Percentiles rank a stretch among this genome's conserved stretches.
Evolutionary conservation across 2,797 vertebrate species (phyloP).

Genomic region (Pygocentrus nattereri): DNA sequence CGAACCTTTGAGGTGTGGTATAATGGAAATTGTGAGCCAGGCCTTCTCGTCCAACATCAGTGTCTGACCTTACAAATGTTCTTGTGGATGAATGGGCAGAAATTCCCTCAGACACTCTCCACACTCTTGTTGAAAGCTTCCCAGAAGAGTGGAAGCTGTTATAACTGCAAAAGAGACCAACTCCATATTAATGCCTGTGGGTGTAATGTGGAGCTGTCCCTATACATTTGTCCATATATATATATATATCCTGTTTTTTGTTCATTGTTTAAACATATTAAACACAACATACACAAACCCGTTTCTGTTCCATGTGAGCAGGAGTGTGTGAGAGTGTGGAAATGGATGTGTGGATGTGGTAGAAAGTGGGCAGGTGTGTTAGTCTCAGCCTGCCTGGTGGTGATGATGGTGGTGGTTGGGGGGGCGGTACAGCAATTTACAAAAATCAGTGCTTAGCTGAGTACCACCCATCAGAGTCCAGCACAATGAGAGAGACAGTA

Average conservation of each 20-base stretch:
- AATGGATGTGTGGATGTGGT: not conserved
- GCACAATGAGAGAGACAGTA: not conserved
- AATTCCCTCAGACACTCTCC: too few relatives aligned
- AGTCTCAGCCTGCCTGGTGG: not conserved
- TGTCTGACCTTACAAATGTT: too few relatives aligned
- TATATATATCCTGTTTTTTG: not conserved
- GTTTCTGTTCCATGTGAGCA: not conserved
- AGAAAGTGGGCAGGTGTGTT: constrained; percentile 15
- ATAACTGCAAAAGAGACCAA: too few relatives aligned
- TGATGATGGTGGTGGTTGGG: not conserved
- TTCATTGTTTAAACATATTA: too few relatives aligned
- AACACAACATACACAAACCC: not conserved
- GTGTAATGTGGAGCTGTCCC: too few relatives aligned
- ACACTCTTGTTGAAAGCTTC: too few relatives aligned
- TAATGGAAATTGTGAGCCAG: too few relatives aligned
- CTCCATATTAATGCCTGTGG: too few relatives aligned
- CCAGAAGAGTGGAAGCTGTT: too few relatives aligned
- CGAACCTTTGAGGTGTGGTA: too few relatives aligned
- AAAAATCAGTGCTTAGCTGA: constrained; percentile 46
- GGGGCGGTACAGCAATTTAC: constrained; percentile 41
- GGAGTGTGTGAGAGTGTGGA: not conserved
- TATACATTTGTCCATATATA: not conserved
- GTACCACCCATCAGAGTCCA: constrained; percentile 20
- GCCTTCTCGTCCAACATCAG: too few relatives aligned
- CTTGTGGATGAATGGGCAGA: too few relatives aligned